A percentile compares a stretch with the other conserved stretches of the same genome.
These are phyloP conservation scores for Cossypha heuglini DNA, from an alignment of 2,797 vertebrate species.

Conservation along the genomic window DNA sequence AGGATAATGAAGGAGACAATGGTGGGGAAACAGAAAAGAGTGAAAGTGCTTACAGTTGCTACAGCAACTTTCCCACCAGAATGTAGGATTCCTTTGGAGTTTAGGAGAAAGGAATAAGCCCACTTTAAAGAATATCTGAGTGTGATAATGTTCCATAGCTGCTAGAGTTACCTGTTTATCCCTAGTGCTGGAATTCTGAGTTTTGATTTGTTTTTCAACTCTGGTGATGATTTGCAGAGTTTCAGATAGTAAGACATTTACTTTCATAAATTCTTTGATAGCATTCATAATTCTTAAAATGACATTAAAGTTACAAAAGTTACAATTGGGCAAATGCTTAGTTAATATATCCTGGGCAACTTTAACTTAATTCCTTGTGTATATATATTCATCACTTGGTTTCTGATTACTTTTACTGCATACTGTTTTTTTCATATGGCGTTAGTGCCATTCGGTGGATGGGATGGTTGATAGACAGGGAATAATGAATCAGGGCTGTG, in stretches of 20 bases:
- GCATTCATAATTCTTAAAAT: not conserved
- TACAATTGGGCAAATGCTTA: not conserved
- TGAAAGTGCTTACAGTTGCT: constrained; percentile 2
- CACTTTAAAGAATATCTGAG: not conserved
- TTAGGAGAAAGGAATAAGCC: not conserved
- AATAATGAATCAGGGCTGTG: not conserved
- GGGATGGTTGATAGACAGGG: not conserved
- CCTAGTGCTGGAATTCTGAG: not conserved
- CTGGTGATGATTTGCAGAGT: not conserved
- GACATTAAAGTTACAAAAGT: not conserved
- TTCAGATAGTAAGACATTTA: not conserved
- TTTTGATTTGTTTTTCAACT: not conserved
- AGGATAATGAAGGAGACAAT: not conserved
- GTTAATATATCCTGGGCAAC: not conserved
- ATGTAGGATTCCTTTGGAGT: not conserved
- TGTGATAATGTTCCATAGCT: not conserved
- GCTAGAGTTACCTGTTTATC: not conserved
- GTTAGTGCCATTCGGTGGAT: not conserved
- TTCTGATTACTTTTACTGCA: not conserved
- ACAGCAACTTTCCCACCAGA: not conserved
- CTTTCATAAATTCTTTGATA: not conserved
- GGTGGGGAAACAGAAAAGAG: not conserved
- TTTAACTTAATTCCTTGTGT: not conserved
- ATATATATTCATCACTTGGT: not conserved
- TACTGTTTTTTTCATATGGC: not conserved